Evolutionary conservation across 1,140 invertebrate genomes (phyloP).

Genomic region (Oncopodura yosiiana): DNA sequence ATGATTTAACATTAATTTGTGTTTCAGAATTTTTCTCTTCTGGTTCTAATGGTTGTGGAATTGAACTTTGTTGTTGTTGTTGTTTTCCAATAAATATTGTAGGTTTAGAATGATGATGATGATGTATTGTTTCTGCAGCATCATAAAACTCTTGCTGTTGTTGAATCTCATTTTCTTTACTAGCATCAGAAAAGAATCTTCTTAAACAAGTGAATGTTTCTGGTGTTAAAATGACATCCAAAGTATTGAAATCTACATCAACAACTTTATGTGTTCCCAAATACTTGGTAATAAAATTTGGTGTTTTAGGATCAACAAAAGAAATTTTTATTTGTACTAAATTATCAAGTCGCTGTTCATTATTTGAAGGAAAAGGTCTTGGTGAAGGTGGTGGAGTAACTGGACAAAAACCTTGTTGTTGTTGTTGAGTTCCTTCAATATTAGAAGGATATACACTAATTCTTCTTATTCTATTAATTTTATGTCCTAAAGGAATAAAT

Average conservation of each 20-base stretch:
- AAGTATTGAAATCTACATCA: conserved; percentile 78
- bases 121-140: background rate
- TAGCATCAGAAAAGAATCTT: conserved; percentile 29
- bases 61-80: too few relatives aligned
- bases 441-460: conserved; percentile 1
- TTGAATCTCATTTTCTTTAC: conserved; percentile 7
- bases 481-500: conserved; percentile 9
- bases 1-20: conserved; percentile 54
- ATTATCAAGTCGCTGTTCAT: conserved; percentile 39
- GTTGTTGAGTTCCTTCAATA: background rate
- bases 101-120: too few relatives aligned
- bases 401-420: conserved; percentile 42
- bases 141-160: background rate
- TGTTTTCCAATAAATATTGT: too few relatives aligned
- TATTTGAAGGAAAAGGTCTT: conserved; percentile 34
- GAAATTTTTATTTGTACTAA: conserved; percentile 53
- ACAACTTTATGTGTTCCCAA: conserved; percentile 49
- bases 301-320: conserved; percentile 49
- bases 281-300: conserved; percentile 49
- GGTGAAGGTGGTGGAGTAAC: conserved; percentile 64
- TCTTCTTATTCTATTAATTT: background rate
- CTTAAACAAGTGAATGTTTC: conserved; percentile 30
- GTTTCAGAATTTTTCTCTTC: conserved; percentile 38
- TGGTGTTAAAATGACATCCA: conserved; percentile 81
- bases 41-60: too few relatives aligned